A percentile compares a stretch with the other conserved stretches of the same genome.
phyloP scores from a whole-genome alignment of 1,140 invertebrate species.

The Drosophila sulfurigaster region DNA sequence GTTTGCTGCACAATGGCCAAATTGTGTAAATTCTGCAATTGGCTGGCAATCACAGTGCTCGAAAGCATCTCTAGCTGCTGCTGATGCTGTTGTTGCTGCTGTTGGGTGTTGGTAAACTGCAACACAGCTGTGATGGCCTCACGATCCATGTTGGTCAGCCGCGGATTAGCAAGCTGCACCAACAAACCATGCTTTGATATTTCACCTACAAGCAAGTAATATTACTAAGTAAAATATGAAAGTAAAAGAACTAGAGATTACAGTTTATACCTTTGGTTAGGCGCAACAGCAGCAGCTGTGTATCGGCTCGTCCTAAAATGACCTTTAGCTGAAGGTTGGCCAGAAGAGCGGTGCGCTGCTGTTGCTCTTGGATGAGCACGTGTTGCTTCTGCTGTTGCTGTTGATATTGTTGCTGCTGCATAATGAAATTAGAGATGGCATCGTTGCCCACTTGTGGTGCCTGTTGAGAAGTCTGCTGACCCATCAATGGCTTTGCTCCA shows the following conservation, averaged over 20 bases:
- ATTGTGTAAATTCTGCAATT: conserved; percentile 80
- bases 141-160: conserved; percentile 70
- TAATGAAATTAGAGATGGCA: conserved; percentile 76
- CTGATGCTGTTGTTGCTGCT: conserved; percentile 74
- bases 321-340: conserved; percentile 78
- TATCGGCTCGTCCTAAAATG: conserved; percentile 74
- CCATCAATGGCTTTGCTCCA: conserved; percentile 42
- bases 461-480: conserved; percentile 13
- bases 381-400: conserved; percentile 78
- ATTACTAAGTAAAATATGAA: too few relatives aligned
- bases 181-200: conserved; percentile 80
- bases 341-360: conserved; percentile 77
- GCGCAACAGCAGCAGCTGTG: conserved; percentile 71
- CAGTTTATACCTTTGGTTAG: conserved; percentile 72
- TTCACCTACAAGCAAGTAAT: conserved; percentile 54
- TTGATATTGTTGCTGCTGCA: conserved; percentile 77
- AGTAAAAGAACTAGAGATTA: neutral
- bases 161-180: conserved; percentile 78
- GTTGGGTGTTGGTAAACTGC: conserved; percentile 81
- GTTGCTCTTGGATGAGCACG: conserved; percentile 73
- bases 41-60: conserved; percentile 77
- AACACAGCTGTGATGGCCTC: conserved; percentile 81
- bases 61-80: conserved; percentile 78
- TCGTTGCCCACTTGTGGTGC: conserved; percentile 44
- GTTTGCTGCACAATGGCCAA: conserved; percentile 77